Conservation (phyloP, 2,888 invertebrate species). For the Syrista parreyssii region DNA sequence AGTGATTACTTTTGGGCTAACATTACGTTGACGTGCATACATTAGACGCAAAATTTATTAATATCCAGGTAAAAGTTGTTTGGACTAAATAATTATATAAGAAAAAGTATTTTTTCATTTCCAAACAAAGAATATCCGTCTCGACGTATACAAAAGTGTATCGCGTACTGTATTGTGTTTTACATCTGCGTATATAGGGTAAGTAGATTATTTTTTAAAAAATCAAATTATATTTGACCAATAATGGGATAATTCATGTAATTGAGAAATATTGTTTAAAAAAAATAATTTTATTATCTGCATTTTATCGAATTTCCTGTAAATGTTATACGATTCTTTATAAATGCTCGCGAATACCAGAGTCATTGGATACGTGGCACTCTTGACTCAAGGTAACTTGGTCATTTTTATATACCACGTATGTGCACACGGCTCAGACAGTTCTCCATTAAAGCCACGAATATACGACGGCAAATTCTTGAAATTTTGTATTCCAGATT, state of each 20-base stretch:
- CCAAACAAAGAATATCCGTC: neutral
- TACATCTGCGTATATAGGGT: neutral
- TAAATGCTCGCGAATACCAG: neutral
- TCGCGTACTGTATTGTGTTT: neutral
- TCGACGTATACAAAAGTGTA: no score
- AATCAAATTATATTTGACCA: neutral
- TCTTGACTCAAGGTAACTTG: neutral
- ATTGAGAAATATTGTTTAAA: neutral
- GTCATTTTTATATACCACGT: neutral
- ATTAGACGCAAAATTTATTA: neutral
- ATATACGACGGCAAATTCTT: neutral
- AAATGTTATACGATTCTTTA: neutral
- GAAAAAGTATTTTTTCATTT: neutral
- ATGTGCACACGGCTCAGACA: neutral
- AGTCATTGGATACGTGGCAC: neutral
- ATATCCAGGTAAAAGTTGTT: neutral
- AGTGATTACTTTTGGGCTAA: neutral
- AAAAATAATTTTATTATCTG: neutral
- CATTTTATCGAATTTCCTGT: neutral
- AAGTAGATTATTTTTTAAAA: neutral
- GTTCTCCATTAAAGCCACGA: neutral
- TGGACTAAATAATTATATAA: neutral
- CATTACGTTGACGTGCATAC: neutral
- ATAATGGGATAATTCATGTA: neutral
- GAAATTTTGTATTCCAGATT: neutral